These are phyloP conservation scores for Coleophora flavipennella DNA, from an alignment of 2,888 invertebrate species.

Conservation along the genomic window DNA sequence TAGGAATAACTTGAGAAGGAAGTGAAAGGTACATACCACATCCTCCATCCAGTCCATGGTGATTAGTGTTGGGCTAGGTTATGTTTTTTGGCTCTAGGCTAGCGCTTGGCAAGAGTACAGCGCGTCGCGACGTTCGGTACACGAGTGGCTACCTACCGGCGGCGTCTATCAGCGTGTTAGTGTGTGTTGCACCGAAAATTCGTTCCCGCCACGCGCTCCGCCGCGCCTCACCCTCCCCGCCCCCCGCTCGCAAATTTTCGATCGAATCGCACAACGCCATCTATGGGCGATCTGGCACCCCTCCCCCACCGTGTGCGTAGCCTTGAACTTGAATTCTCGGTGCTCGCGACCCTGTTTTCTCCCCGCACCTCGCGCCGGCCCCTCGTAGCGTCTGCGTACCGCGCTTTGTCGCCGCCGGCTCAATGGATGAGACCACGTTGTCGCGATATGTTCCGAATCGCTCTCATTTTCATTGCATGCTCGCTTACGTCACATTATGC, in stretches of 20 bases:
- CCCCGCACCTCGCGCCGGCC: constrained; percentile 28
- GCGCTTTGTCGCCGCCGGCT: constrained; percentile 51
- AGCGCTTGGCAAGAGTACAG: constrained; percentile 47
- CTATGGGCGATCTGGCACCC: constrained; percentile 51
- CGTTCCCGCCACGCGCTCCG: constrained; percentile 53
- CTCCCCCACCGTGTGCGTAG: constrained; percentile 45
- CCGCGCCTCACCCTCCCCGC: constrained; percentile 32
- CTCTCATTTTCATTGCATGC: constrained; percentile 51
- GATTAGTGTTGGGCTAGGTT: constrained; percentile 29
- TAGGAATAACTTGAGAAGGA: no score
- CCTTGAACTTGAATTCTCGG: constrained; percentile 68
- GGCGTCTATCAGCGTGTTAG: constrained; percentile 59
- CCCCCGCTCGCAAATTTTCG: constrained; percentile 58
- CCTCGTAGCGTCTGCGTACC: constrained; percentile 20
- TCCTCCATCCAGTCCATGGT: constrained; percentile 70
- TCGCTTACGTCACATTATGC: constrained; percentile 33
- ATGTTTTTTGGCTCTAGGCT: constrained; percentile 14
- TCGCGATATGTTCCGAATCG: constrained; percentile 34
- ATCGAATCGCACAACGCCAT: constrained; percentile 62
- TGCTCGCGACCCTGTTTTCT: constrained; percentile 38
- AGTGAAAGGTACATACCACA: constrained; percentile 54
- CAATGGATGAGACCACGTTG: constrained; percentile 50
- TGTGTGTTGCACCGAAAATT: constrained; percentile 69
- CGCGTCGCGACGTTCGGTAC: constrained; percentile 66
- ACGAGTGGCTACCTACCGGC: constrained; percentile 70